phyloP scores from a whole-genome alignment of 1,140 invertebrate species.

The Diuraphis noxia region DNA sequence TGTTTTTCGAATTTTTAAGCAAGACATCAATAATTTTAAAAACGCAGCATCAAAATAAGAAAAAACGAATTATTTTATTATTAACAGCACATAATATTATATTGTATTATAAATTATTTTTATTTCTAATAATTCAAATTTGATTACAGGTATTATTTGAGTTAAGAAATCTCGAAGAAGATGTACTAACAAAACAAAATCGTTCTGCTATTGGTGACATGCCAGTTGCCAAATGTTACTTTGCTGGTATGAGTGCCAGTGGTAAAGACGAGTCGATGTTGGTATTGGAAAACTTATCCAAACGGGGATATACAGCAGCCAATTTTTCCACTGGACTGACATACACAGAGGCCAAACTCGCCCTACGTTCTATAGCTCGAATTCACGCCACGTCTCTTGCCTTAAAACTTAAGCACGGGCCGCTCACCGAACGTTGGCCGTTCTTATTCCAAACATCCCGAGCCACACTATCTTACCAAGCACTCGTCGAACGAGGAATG shows the following conservation, averaged over 20 bases:
- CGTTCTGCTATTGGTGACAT: conserved; percentile 65
- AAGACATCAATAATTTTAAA: not conserved
- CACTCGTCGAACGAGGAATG: conserved; percentile 72
- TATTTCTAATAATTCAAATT: not conserved
- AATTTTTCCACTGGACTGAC: conserved; percentile 72
- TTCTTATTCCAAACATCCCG: conserved; percentile 76
- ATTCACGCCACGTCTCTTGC: conserved; percentile 73
- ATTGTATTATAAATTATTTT: not conserved
- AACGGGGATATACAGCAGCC: conserved; percentile 62
- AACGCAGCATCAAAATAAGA: not conserved
- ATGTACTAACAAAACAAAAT: conserved; percentile 59
- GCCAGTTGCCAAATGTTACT: conserved; percentile 69
- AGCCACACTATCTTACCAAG: conserved; percentile 77
- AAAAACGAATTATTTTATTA: not conserved
- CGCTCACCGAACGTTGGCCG: conserved; percentile 69
- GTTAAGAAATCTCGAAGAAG: conserved; percentile 64
- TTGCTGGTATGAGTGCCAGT: conserved; percentile 66
- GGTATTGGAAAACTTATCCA: conserved; percentile 67
- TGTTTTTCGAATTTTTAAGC: not conserved
- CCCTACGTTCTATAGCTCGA: conserved; percentile 70
- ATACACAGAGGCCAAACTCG: conserved; percentile 67
- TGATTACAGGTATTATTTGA: conserved; percentile 68
- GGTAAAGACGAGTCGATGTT: conserved; percentile 68
- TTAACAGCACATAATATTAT: not conserved
- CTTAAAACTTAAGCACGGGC: conserved; percentile 66